Base-by-base conservation (phyloP, 2,888 invertebrate species). In the Tyria jacobaeae region DNA sequence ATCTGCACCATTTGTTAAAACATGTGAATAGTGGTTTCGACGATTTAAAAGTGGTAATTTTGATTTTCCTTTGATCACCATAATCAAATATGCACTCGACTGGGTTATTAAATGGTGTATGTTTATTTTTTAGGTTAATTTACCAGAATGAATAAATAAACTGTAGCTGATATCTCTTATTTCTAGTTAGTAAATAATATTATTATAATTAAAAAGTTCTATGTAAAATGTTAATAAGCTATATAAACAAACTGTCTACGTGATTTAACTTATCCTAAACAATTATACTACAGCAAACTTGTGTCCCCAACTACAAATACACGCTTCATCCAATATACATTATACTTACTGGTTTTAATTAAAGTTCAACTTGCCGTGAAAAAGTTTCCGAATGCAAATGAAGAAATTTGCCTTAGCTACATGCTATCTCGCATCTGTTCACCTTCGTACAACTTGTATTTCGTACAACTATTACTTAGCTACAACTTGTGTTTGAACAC, bases 331-430 rank as follows among this genome's bases (percentile, higher is more conserved):
- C 80, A 75, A 66, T 74, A 73, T 37, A 78, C 78, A 81, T 84
- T 84, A 84, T 88, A 84, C 81, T 84, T 88, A 84, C 81, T 84
- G 81, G 86, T 89, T 91, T 89, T 90, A 91, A 92, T 92, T 91
- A 90, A 90, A 91, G 89, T 87, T 88, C 87, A 91, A 87, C 87
- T 83, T 84, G 78, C 88, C 91, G 90, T 91, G 89, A 91, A 91
- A 86, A 86, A 85, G 81, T 85, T 85, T 77, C 73, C 73, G 74
- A 73, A 90, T 86, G 89, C 86, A 89, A 89, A 90, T 87, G 86
- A 85, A 84, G 80, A 76, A 74, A 79, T 75, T 70, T 75, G 70
- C 70, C 66, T 71, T 72, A 55, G 55, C 21, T 55, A 70, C 62
- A 62, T 41, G 58, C 55, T 64, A 58, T 71, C 58, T 56, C 57